phyloP scores from a whole-genome alignment of 2,888 invertebrate species.

The Metopia argyrocephala region DNA sequence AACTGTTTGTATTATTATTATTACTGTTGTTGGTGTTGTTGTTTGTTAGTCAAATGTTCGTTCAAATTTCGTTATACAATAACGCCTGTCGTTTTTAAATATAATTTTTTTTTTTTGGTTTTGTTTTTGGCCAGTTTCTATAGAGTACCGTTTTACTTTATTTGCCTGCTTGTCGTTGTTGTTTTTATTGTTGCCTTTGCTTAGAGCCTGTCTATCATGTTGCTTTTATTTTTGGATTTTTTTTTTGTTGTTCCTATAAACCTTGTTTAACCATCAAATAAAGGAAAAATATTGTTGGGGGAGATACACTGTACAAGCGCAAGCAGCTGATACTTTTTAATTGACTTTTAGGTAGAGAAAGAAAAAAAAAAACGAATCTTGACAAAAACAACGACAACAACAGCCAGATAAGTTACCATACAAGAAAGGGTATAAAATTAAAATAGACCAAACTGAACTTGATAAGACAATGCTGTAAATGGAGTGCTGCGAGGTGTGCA shows the following conservation, averaged over 20 bases:
- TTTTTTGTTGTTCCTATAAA: slow-evolving; percentile 24
- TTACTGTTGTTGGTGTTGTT: slow-evolving; percentile 27
- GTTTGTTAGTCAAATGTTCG: slow-evolving; percentile 52
- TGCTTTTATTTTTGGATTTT: slow-evolving; percentile 36
- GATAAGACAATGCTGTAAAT: slow-evolving; percentile 47
- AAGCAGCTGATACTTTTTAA: slow-evolving; percentile 62
- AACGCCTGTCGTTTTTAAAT: slow-evolving; percentile 46
- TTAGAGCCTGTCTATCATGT: slow-evolving; percentile 40
- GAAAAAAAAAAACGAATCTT: slow-evolving; percentile 17
- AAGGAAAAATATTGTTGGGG: too few species aligned
- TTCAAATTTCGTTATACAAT: slow-evolving; percentile 38
- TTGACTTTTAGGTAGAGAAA: slow-evolving; percentile 55
- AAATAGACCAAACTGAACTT: slow-evolving; percentile 34
- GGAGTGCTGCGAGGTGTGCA: too few species aligned
- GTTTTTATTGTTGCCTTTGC: slow-evolving; percentile 8
- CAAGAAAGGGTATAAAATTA: background rate
- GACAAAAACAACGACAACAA: slow-evolving; percentile 7
- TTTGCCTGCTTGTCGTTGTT: slow-evolving; percentile 2
- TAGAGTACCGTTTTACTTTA: background rate
- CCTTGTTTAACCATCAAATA: slow-evolving; percentile 42
- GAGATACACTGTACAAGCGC: slow-evolving; percentile 7
- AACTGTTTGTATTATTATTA: slow-evolving; percentile 7
- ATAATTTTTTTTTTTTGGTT: background rate
- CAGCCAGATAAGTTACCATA: slow-evolving; percentile 2
- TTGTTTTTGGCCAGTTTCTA: background rate